phyloP scores from a whole-genome alignment of 2,888 invertebrate species.

The Lydus trimaculatus region DNA sequence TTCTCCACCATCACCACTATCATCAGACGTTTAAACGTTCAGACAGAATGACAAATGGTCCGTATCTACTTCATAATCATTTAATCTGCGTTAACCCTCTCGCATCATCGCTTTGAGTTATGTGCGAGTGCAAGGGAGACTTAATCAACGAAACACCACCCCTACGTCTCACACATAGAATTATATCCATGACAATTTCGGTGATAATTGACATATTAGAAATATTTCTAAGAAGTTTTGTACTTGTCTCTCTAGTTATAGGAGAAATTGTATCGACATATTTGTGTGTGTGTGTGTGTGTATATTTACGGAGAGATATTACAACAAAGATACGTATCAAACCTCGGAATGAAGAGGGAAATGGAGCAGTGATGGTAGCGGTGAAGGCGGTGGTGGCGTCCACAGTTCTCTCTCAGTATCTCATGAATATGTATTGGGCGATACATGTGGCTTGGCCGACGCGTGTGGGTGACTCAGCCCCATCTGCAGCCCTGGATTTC shows the following conservation, averaged over 20 bases:
- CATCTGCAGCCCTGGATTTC: slow-evolving; percentile 55
- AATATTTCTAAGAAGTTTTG: neutral
- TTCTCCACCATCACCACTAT: neutral
- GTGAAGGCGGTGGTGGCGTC: slow-evolving; percentile 36
- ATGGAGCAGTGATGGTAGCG: slow-evolving; percentile 41
- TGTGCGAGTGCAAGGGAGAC: slow-evolving; percentile 38
- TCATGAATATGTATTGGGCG: slow-evolving; percentile 61
- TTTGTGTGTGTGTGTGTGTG: neutral
- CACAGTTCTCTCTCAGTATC: slow-evolving; percentile 41
- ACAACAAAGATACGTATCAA: slow-evolving; percentile 30
- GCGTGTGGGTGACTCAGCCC: slow-evolving; percentile 57
- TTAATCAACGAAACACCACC: slow-evolving; percentile 37
- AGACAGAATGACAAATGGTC: slow-evolving; percentile 61
- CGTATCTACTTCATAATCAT: slow-evolving; percentile 61
- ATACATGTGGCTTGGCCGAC: slow-evolving; percentile 50
- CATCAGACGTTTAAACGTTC: slow-evolving; percentile 32
- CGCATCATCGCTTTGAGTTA: slow-evolving; percentile 56
- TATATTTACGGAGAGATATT: neutral
- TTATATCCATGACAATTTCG: neutral
- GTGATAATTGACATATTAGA: neutral
- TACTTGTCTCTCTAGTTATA: too few species aligned
- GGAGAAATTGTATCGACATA: neutral
- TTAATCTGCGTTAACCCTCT: slow-evolving; percentile 62
- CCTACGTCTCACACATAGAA: slow-evolving; percentile 14
- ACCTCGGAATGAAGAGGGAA: slow-evolving; percentile 52